Percentiles rank a stretch among this genome's conserved stretches.
phyloP scores from a whole-genome alignment of 2,797 vertebrate genomes.

The Steatocranus sp. region DNA sequence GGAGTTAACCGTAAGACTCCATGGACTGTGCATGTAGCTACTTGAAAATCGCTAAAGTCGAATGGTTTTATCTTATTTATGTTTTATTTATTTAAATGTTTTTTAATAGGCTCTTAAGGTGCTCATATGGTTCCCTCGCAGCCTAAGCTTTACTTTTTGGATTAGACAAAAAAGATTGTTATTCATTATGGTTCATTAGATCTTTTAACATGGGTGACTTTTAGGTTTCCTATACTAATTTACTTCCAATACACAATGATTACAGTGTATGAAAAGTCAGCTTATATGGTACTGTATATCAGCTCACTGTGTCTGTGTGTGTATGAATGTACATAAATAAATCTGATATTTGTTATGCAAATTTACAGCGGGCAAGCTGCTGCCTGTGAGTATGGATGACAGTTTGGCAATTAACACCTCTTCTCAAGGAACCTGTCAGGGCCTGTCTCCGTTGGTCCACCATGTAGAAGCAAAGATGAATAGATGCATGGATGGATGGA shows the following conservation, averaged over 20 bases:
- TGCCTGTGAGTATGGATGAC: conserved; percentile 86
- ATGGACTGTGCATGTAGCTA: not conserved
- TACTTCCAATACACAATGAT: not conserved
- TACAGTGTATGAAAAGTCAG: not conserved
- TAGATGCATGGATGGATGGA: conserved; percentile 1
- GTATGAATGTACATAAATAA: conserved; percentile 66
- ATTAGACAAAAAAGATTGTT: not conserved
- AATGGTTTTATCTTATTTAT: not conserved
- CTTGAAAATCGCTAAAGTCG: not conserved
- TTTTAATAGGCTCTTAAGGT: not conserved
- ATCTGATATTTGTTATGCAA: conserved; percentile 83
- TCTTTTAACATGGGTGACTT: not conserved
- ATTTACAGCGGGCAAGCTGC: conserved; percentile 87
- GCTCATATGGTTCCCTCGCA: not conserved
- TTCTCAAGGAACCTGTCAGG: conserved; percentile 79
- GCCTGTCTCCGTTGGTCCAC: conserved; percentile 80
- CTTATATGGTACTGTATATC: not conserved
- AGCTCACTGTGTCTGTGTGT: conserved; percentile 36
- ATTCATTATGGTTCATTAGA: not conserved
- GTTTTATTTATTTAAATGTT: not conserved
- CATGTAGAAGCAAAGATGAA: conserved; percentile 45
- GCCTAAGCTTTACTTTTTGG: not conserved
- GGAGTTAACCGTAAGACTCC: not conserved
- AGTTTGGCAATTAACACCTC: conserved; percentile 95
- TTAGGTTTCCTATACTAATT: conserved; percentile 13